Percentiles rank a stretch among this genome's conserved stretches.
Evolutionary conservation across 2,888 invertebrate genomes (phyloP).

Genomic region (Odontomyia ornata): DNA sequence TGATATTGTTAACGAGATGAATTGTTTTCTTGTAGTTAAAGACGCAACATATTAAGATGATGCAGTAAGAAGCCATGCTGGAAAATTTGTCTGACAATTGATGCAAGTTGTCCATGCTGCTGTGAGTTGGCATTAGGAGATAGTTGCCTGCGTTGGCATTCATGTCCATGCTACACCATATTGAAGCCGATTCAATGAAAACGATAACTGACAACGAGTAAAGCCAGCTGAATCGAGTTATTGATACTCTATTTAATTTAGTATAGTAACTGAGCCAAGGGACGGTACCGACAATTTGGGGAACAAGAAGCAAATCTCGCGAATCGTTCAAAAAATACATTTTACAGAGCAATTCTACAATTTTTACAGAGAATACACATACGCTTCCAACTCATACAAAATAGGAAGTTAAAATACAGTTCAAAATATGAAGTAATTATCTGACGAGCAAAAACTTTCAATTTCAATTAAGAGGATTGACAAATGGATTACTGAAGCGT

Average conservation of each 20-base stretch:
- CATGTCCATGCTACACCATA: not conserved
- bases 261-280: not conserved
- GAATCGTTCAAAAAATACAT: constrained; percentile 9
- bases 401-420: too few relatives aligned
- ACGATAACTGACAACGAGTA: not conserved
- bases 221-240: not conserved
- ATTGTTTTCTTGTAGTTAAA: constrained; percentile 56
- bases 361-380: too few relatives aligned
- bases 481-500: too few relatives aligned
- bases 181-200: not conserved
- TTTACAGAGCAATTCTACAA: too few relatives aligned
- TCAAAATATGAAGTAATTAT: too few relatives aligned
- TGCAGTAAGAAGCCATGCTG: constrained; percentile 57
- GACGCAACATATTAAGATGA: constrained; percentile 56
- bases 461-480: too few relatives aligned
- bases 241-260: not conserved
- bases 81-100: constrained; percentile 59
- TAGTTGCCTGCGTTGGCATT: not conserved
- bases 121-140: not conserved
- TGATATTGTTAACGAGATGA: constrained; percentile 58
- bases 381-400: too few relatives aligned
- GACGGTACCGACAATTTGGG: constrained; percentile 12
- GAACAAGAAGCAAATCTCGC: not conserved
- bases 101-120: constrained; percentile 56
- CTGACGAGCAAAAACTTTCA: too few relatives aligned